Percentiles rank a stretch among this genome's conserved stretches.
These are phyloP conservation scores for Eunapius fragilis DNA, from an alignment of 37 sponge, comb jelly and placozoan genomes.

Conservation along the genomic window DNA sequence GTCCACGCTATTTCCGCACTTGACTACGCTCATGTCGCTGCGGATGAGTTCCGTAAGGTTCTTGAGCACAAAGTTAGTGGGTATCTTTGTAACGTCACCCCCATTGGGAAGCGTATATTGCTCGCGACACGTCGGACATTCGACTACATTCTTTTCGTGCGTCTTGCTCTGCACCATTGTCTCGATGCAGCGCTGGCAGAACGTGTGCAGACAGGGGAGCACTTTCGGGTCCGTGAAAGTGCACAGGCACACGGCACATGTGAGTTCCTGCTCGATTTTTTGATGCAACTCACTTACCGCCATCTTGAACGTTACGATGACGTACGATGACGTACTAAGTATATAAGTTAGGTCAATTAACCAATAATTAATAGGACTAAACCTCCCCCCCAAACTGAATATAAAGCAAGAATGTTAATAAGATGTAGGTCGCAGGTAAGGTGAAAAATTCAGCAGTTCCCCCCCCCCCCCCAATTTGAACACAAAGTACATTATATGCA, in stretches of 20 bases:
- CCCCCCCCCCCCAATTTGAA: too few relatives aligned
- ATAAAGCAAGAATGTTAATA: too few relatives aligned
- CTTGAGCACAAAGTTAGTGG: neutral
- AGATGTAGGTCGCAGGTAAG: too few relatives aligned
- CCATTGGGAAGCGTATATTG: neutral
- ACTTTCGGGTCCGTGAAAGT: slow-evolving; percentile 1
- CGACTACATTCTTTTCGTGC: neutral
- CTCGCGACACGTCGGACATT: neutral
- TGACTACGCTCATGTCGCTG: neutral
- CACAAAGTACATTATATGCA: too few relatives aligned
- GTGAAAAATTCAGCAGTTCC: too few relatives aligned
- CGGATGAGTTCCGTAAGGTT: neutral
- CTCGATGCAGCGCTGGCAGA: slow-evolving; percentile 2
- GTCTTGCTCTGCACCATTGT: neutral
- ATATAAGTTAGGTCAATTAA: neutral
- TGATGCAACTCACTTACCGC: neutral
- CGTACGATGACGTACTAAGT: too few relatives aligned
- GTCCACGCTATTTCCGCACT: slow-evolving; percentile 12
- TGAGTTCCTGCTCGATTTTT: neutral
- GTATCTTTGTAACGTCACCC: neutral
- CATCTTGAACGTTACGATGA: neutral
- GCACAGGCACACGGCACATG: slow-evolving; percentile 4
- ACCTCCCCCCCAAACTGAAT: too few relatives aligned
- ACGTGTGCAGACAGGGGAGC: slow-evolving; percentile 11
- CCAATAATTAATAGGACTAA: too few relatives aligned